Base-by-base conservation (phyloP, 2,797 vertebrate species). In the Tenualosa thibaudeaui region DNA sequence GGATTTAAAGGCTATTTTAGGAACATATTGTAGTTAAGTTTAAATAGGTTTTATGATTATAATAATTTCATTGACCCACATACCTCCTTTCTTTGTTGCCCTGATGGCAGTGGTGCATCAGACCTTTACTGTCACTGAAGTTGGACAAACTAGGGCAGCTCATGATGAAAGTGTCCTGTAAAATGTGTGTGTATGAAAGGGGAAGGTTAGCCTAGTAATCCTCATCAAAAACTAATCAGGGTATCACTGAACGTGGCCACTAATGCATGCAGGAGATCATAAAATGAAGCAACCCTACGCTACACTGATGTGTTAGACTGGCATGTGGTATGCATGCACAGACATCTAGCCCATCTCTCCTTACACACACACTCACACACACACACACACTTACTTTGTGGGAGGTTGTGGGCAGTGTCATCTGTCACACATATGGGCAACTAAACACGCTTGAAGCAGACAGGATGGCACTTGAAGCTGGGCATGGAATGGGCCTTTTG, bases 1-100 rank as follows among this genome's bases (percentile, higher is more conserved):
- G 19, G 40, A 46, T 78, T 43, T 78, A 15, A 78, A 46, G 40
- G 22, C 15, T 78, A 78, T 78, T 78, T 78, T 40, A 78, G 40
- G 71, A 78, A 78, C 37, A 22, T 43, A 9, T 78, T 46, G 71
- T 22, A 78, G 71, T 78, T 78, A 78, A 78, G 46, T 78, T 78
- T 43, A 78, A 78, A 46, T 78, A 1, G 71, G 37, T 22, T 19
- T 75, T 75, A 75, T 22, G 71, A 43, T 46, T 40, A 46, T 78
- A 40, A 78, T 46, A 19, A 78, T 78, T 7, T 24, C 6, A 24
- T 5, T 46, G 71, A 22, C 71, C 71, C 43, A 78, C 15, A 78
- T 43, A 43, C 17, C 17, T 78, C 5, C 19, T 78, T 43, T 46
- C 71, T 75, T 75, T 78, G 71, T 22, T 46, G 37, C 37, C 15